Evolutionary conservation across 1,140 invertebrate genomes (phyloP).

Genomic region (Pteromalus puparum): DNA sequence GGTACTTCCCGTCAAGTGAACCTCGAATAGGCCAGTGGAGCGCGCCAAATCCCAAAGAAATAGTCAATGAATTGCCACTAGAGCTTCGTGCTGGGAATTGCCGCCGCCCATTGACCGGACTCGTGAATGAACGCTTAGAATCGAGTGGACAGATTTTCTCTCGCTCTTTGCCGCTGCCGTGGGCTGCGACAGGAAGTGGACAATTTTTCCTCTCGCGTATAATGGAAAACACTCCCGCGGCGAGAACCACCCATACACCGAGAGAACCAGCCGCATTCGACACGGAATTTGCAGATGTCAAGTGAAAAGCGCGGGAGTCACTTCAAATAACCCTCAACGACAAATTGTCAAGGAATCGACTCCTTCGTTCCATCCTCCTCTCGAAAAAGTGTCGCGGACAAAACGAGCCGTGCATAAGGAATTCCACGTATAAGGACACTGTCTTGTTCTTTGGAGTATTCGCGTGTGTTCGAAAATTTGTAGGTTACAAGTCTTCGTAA

Average conservation of each 20-base stretch:
- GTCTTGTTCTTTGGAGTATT: too few species aligned
- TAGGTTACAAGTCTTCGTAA: too few species aligned
- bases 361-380: too few species aligned
- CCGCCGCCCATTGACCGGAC: neutral
- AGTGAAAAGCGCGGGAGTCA: slow-evolving; percentile 43
- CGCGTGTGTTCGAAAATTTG: too few species aligned
- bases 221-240: slow-evolving; percentile 45
- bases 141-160: neutral
- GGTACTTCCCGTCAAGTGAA: slow-evolving; percentile 66
- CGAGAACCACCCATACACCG: slow-evolving; percentile 22
- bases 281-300: slow-evolving; percentile 61
- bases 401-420: neutral
- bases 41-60: slow-evolving; percentile 66
- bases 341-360: slow-evolving; percentile 42
- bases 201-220: slow-evolving; percentile 56
- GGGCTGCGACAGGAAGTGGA: slow-evolving; percentile 45
- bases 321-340: slow-evolving; percentile 43
- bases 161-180: neutral
- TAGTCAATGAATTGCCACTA: slow-evolving; percentile 69
- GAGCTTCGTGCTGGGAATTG: slow-evolving; percentile 48
- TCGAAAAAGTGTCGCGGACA: neutral
- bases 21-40: slow-evolving; percentile 59
- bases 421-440: too few species aligned
- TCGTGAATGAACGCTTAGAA: slow-evolving; percentile 21
- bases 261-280: slow-evolving; percentile 56